phyloP scores from a whole-genome alignment of 2,888 invertebrate genomes.

The Callinectes sapidus region DNA sequence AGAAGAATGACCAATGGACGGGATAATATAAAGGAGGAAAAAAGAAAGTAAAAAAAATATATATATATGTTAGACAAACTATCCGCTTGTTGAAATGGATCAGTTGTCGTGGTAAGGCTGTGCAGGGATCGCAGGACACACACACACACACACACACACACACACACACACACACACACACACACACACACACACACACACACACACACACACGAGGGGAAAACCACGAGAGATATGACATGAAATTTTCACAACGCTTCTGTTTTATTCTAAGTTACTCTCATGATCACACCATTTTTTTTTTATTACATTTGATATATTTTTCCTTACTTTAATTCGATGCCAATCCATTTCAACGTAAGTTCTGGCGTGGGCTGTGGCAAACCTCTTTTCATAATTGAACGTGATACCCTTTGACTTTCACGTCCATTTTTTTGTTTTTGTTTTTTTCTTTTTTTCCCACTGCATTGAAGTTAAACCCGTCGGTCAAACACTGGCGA shows the following conservation, averaged over 20 bases:
- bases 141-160: not conserved
- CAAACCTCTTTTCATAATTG: not conserved
- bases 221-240: not conserved
- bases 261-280: not conserved
- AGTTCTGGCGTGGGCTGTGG: not conserved
- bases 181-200: not conserved
- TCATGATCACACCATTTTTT: not conserved
- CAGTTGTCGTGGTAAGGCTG: not conserved
- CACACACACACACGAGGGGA: not conserved
- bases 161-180: not conserved
- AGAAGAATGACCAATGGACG: conserved; percentile 8
- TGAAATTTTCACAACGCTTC: not conserved
- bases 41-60: not conserved
- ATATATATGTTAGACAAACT: not conserved
- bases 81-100: not conserved
- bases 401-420: not conserved
- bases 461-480: not conserved
- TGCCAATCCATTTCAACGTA: not conserved
- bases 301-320: not conserved
- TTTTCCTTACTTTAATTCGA: not conserved
- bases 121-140: not conserved
- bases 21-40: not conserved
- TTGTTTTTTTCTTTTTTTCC: not conserved
- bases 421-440: not conserved
- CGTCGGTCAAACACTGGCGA: not conserved